phyloP scores from a whole-genome alignment of 2,797 vertebrate species.

The Enteromius treurensis region DNA sequence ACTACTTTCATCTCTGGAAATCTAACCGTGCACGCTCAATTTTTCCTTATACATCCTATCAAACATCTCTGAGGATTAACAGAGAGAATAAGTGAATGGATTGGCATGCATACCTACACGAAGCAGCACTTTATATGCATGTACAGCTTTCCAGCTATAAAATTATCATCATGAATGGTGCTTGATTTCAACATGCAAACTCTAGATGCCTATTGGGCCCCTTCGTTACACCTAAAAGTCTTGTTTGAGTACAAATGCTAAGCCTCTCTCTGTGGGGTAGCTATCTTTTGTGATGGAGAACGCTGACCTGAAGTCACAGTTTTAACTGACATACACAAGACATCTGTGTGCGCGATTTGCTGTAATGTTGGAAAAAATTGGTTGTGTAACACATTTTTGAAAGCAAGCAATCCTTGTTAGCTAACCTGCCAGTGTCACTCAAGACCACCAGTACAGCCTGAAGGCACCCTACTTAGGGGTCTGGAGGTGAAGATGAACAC shows the following conservation, averaged over 20 bases:
- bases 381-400: conserved; percentile 51
- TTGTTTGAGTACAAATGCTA: conserved; percentile 2
- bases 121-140: conserved; percentile 28
- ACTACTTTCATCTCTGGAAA: conserved; percentile 3
- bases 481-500: conserved; percentile 8
- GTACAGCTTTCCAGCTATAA: background rate
- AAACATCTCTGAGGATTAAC: background rate
- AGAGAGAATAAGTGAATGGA: background rate
- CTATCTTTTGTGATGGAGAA: conserved; percentile 8
- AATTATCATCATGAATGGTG: conserved; percentile 14
- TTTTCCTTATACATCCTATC: conserved; percentile 4
- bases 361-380: conserved; percentile 33
- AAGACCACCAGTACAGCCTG: conserved; percentile 14
- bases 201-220: background rate
- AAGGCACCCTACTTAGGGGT: background rate
- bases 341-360: background rate
- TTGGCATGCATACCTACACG: background rate
- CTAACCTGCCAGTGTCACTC: conserved; percentile 32
- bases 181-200: conserved; percentile 1
- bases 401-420: conserved; percentile 56
- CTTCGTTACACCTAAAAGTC: background rate
- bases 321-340: conserved; percentile 13
- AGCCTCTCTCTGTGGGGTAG: conserved; percentile 27
- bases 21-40: background rate
- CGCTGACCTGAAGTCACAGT: background rate